These are phyloP conservation scores for Athetis lepigone DNA, from an alignment of 2,888 invertebrate species.

Conservation along the genomic window DNA sequence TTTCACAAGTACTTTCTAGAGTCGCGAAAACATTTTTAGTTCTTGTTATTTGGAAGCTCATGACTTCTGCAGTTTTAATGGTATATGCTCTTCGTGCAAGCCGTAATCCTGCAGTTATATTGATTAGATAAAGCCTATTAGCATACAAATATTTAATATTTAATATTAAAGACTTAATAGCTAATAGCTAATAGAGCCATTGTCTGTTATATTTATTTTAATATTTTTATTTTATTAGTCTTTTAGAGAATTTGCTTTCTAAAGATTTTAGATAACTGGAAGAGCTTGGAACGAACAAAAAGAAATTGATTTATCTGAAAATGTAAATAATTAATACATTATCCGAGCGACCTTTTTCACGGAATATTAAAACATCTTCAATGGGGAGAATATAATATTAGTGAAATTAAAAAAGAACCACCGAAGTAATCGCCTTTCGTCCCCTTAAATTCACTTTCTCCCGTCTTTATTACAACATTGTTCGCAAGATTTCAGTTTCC, in stretches of 20 bases:
- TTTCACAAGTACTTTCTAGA: slow-evolving; percentile 58
- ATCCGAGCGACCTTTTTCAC: slow-evolving; percentile 45
- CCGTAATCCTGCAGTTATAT: too few relatives aligned
- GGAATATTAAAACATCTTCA: slow-evolving; percentile 62
- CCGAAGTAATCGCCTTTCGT: slow-evolving; percentile 88
- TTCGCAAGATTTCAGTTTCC: slow-evolving; percentile 91
- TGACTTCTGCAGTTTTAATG: background rate
- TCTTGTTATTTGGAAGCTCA: slow-evolving; percentile 3
- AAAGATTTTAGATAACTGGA: background rate
- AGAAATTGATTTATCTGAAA: slow-evolving; percentile 44
- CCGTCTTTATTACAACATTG: slow-evolving; percentile 91
- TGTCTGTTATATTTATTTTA: too few relatives aligned
- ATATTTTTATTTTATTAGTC: too few relatives aligned
- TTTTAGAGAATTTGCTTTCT: background rate
- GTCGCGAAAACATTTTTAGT: slow-evolving; percentile 28
- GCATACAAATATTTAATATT: too few relatives aligned
- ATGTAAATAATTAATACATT: slow-evolving; percentile 43
- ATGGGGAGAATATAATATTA: slow-evolving; percentile 81
- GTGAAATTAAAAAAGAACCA: slow-evolving; percentile 89
- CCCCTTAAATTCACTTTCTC: slow-evolving; percentile 92
- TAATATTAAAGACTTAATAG: too few relatives aligned
- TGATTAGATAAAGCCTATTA: too few relatives aligned
- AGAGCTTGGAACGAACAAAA: background rate
- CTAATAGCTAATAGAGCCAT: too few relatives aligned
- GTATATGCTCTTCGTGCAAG: too few relatives aligned